Base-by-base conservation (phyloP, 2,113 vertebrate species). In the Eptesicus fuscus region DNA sequence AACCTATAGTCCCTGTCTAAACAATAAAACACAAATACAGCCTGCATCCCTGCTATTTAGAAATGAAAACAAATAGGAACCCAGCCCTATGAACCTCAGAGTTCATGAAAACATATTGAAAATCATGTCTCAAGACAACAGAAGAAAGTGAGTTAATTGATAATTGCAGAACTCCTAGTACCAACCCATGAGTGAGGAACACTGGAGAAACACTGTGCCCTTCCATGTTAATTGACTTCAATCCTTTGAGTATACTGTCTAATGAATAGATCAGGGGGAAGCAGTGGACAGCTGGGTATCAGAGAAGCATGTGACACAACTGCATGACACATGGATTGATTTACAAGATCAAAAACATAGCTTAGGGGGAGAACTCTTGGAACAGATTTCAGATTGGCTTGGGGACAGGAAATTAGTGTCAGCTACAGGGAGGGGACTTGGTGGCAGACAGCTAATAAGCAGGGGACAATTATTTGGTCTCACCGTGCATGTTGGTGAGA, bases 311-410 rank as follows among this genome's bases (percentile, higher is more conserved):
- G 76, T 96, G 97, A 37, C 78, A 93, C 17, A 71, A 93, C 37
- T 92, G 82, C 59, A 86, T 96, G 97, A 95, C 91, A 93, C 83
- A 83, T 16, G 69, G 93, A 51, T 96, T 93, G 96, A 88, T 97
- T 93, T 98, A 96, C 97, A 96, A 59, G 83, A 97, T 92, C 83
- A 97, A 97, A 98, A 98, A 97, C 96, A 97, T 98, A 97, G 88
- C 88, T 95, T 42, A 9, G 37, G 96, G 95, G 96, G 97, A 97
- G 95, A 97, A 96, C 97, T 97, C 93, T 97, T 97, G 96, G 96
- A 95, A 96, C 85, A 95, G 97, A 97, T 98, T 97, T 96, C 88
- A 96, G 74, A 77, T 94, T 96, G 97, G 93, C 82, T 96, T 88
- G 37, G 6, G 90, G 93, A 96, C 95, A 82, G 86, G 94, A 92